Evolutionary conservation across 2,888 invertebrate genomes (phyloP).

Genomic region (Venusia cambrica): DNA sequence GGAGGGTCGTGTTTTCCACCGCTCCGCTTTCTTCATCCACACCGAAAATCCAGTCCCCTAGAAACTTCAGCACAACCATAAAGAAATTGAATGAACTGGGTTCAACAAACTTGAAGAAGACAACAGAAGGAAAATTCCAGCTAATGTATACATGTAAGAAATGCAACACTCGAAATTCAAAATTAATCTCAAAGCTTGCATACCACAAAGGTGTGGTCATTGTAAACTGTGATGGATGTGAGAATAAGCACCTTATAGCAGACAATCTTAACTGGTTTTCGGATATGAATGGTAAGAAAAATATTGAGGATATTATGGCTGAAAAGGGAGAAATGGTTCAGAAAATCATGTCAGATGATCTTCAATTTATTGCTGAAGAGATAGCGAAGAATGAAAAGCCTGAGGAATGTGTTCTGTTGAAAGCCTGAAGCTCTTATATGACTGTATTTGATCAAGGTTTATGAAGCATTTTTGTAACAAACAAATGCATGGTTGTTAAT

Average conservation of each 20-base stretch:
- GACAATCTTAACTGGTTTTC: constrained; percentile 98
- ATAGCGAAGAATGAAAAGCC: constrained; percentile 42
- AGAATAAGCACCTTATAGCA: constrained; percentile 95
- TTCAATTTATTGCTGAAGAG: constrained; percentile 72
- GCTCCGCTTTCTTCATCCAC: constrained; percentile 50
- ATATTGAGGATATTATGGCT: constrained; percentile 94
- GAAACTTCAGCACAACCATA: constrained; percentile 52
- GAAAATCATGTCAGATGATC: constrained; percentile 71
- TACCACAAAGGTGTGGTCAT: constrained; percentile 96
- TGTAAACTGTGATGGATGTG: constrained; percentile 92
- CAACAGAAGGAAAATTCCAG: constrained; percentile 81
- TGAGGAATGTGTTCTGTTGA: constrained; percentile 34
- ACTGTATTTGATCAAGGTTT: too few species aligned
- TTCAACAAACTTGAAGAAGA: constrained; percentile 40
- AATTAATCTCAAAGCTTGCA: constrained; percentile 91
- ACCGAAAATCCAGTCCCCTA: constrained; percentile 55
- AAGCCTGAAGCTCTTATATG: constrained; percentile 22
- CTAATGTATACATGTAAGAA: constrained; percentile 94
- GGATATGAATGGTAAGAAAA: constrained; percentile 87
- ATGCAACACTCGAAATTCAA: constrained; percentile 88
- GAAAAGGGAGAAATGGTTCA: constrained; percentile 92
- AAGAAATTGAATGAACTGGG: constrained; percentile 46
- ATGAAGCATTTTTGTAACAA: too few species aligned
- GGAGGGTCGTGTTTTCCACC: constrained; percentile 51
- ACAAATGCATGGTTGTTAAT: too few species aligned